Evolutionary conservation across 2,888 invertebrate genomes (phyloP), one percentile per base, ranked within the genome.

Genomic region (Euplexia lucipara): DNA sequence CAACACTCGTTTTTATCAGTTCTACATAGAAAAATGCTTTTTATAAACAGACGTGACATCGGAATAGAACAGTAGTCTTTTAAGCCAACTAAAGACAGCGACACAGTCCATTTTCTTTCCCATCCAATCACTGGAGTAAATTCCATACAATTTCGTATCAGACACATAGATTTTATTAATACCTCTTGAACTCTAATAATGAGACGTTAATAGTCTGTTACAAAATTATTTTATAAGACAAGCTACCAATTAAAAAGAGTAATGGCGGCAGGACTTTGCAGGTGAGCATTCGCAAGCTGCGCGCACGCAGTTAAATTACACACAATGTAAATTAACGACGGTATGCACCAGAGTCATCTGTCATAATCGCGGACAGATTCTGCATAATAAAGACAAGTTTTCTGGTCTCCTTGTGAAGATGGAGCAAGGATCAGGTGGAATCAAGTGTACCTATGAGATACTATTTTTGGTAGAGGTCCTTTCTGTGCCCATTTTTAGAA

Each of bases 211-310:
- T 71, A 64, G 67, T 58, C 62, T 82, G 69, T 77, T 78, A 72
- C 68, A 68, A 70, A 67, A 78, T 82, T 75, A 74, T 79, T 82
- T 69, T 65, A 73, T 72, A 78, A 73, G 72, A 78, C 84, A 81
- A 79, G 71, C 71, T 75, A 82, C 84, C 81, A 87, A 86, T 86
- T 89, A 86, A 84, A 73, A 85, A 86, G 85, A 88, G 62, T 84
- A 82, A 89, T 88, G 84, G 79, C 80, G 73, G 70, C 64, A 44
- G 41, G 49, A 57, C 48, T 69, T 80, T 81, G 90, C 90, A 90
- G 89, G 90, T 89, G 90, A 80, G 67, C 62, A 60, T 39, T 67
- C 49, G 84, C 88, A 89, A 88, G 90, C 86, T 89, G 90, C 85
- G 81, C 79, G 73, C 70, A 69, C 79, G 75, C 70, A 78, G 37